phyloP scores from a whole-genome alignment of 2,797 vertebrate genomes.

The Otolemur crassicaudatus region DNA sequence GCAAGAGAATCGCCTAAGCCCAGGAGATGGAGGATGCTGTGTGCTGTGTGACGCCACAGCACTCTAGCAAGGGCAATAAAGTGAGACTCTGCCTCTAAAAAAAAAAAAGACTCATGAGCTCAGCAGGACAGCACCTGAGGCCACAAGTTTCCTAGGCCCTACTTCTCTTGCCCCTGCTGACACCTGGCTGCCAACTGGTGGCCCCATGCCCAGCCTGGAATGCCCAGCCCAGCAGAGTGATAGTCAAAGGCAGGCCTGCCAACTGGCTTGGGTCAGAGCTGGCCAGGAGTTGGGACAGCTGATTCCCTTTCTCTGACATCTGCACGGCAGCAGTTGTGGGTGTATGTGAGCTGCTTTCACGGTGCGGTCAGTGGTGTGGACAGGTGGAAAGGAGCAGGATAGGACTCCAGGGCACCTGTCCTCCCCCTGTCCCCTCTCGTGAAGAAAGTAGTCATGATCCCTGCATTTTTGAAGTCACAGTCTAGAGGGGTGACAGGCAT shows the following conservation, averaged over 20 bases:
- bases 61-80: too few relatives aligned
- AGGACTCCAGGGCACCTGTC: not conserved
- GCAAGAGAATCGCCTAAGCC: too few relatives aligned
- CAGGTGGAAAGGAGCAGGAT: not conserved
- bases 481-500: too few relatives aligned
- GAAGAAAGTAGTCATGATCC: too few relatives aligned
- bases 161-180: not conserved
- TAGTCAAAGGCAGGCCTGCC: not conserved
- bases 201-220: not conserved
- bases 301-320: not conserved
- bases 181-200: not conserved
- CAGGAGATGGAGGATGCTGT: too few relatives aligned
- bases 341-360: too few relatives aligned
- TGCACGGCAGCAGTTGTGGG: too few relatives aligned
- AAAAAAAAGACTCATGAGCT: not conserved
- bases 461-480: too few relatives aligned
- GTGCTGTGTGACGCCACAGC: too few relatives aligned
- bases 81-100: too few relatives aligned
- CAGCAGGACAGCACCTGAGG: rapidly evolving
- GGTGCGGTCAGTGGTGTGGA: not conserved
- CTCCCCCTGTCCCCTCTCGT: rapidly evolving
- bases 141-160: not conserved
- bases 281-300: not conserved
- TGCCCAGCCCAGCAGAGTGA: too few relatives aligned
- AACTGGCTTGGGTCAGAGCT: not conserved